Conservation (phyloP, 2,888 invertebrate species). For the Acanthoscelides obtectus region DNA sequence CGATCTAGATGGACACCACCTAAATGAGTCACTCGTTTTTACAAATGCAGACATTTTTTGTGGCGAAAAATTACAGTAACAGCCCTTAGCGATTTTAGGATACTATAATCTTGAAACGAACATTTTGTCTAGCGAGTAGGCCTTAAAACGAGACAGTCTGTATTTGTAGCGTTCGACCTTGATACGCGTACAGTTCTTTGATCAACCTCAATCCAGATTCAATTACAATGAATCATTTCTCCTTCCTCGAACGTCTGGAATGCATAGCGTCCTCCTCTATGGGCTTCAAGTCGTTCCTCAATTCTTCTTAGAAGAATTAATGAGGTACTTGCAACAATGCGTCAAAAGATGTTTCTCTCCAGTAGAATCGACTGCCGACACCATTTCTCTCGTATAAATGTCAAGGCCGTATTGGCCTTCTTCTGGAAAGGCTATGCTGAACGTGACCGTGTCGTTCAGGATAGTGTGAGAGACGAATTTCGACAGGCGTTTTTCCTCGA, state of each 20-base stretch:
- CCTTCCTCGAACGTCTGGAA: conserved; percentile 5
- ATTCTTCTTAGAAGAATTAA: conserved; percentile 90
- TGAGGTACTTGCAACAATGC: conserved; percentile 98
- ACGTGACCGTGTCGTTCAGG: conserved; percentile 79
- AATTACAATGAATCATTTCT: conserved; percentile 6
- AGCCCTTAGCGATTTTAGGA: too few species aligned
- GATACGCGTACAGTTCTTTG: not conserved
- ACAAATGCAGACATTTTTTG: too few species aligned
- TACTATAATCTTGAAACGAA: too few species aligned
- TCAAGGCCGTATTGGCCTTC: conserved; percentile 97
- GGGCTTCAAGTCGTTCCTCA: conserved; percentile 37
- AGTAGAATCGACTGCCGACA: conserved; percentile 51
- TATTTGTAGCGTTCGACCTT: too few species aligned
- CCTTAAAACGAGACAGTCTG: too few species aligned
- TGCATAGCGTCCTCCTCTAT: conserved; percentile 2
- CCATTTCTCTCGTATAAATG: conserved; percentile 89
- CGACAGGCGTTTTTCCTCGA: conserved; percentile 87
- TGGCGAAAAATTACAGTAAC: too few species aligned
- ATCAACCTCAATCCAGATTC: conserved; percentile 1
- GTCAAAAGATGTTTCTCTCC: conserved; percentile 90
- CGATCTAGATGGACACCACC: too few species aligned
- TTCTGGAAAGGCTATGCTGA: conserved; percentile 80
- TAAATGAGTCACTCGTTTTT: too few species aligned
- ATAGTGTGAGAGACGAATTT: conserved; percentile 86
- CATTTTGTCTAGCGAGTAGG: too few species aligned